A percentile compares a stretch with the other conserved stretches of the same genome.
These are phyloP conservation scores for Drepana falcataria DNA, from an alignment of 2,888 invertebrate species.

Conservation along the genomic window DNA sequence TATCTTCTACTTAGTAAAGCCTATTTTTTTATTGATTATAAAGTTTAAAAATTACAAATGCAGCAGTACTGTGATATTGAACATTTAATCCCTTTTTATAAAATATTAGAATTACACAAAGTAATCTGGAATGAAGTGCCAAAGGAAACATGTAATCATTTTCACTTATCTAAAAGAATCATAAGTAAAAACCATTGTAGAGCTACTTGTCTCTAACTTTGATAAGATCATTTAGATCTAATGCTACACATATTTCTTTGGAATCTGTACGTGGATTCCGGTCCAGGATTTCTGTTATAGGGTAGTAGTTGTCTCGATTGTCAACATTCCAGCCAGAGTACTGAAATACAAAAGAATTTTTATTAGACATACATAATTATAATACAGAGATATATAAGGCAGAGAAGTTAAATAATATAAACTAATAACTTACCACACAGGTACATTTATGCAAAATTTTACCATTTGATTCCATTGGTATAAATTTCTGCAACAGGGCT, in stretches of 20 bases:
- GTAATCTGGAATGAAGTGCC: conserved; percentile 74
- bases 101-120: conserved; percentile 65
- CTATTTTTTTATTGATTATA: too few species aligned
- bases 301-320: conserved; percentile 79
- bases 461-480: conserved; percentile 80
- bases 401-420: background rate
- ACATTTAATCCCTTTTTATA: conserved; percentile 71
- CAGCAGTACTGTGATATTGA: conserved; percentile 51
- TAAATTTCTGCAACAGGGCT: conserved; percentile 82
- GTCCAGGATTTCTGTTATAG: conserved; percentile 76
- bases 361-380: background rate
- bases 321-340: conserved; percentile 81
- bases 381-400: too few species aligned
- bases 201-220: conserved; percentile 76
- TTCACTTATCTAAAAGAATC: conserved; percentile 68
- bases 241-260: conserved; percentile 76
- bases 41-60: conserved; percentile 17
- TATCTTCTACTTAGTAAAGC: too few species aligned
- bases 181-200: conserved; percentile 52
- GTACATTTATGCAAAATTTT: conserved; percentile 79
- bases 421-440: conserved; percentile 73
- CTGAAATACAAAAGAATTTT: conserved; percentile 47
- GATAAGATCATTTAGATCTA: conserved; percentile 76
- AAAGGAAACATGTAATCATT: conserved; percentile 56
- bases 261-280: conserved; percentile 73